These are phyloP conservation scores for Subacronicta megacephala DNA, from an alignment of 2,888 invertebrate genomes.

Conservation along the genomic window DNA sequence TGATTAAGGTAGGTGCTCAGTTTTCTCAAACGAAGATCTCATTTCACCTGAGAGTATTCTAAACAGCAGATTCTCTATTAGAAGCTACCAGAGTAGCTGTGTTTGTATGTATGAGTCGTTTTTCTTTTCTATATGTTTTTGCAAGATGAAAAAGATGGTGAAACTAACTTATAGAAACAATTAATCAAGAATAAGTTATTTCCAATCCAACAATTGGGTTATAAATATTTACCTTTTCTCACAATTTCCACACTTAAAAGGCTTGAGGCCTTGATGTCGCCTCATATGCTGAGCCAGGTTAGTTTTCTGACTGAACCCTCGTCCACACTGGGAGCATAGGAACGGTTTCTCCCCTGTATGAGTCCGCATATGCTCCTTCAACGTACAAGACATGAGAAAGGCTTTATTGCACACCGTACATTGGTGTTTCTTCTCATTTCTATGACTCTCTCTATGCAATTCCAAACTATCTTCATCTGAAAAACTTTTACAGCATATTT, in stretches of 20 bases:
- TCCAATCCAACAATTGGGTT: too few relatives aligned
- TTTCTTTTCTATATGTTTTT: too few relatives aligned
- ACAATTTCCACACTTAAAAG: conserved; percentile 83
- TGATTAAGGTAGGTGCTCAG: too few relatives aligned
- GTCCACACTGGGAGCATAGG: conserved; percentile 88
- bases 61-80: too few relatives aligned
- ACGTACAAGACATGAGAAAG: conserved; percentile 87
- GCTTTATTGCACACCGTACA: conserved; percentile 83
- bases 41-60: too few relatives aligned
- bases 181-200: too few relatives aligned
- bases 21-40: too few relatives aligned
- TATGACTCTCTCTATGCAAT: conserved; percentile 83
- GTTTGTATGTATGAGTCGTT: too few relatives aligned
- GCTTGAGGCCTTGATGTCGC: conserved; percentile 87
- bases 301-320: conserved; percentile 90
- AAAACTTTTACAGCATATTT: conserved; percentile 81
- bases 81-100: too few relatives aligned
- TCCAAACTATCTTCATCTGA: conserved; percentile 79
- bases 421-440: conserved; percentile 82
- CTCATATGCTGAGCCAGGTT: conserved; percentile 90
- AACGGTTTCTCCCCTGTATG: conserved; percentile 91
- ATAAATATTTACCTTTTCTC: conserved; percentile 49
- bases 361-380: conserved; percentile 89
- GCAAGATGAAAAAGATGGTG: too few relatives aligned
- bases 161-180: too few relatives aligned